Evolutionary conservation across 2,113 vertebrate genomes (phyloP), one percentile per base, ranked within the genome.

Genomic region (Tamias sibiricus): DNA sequence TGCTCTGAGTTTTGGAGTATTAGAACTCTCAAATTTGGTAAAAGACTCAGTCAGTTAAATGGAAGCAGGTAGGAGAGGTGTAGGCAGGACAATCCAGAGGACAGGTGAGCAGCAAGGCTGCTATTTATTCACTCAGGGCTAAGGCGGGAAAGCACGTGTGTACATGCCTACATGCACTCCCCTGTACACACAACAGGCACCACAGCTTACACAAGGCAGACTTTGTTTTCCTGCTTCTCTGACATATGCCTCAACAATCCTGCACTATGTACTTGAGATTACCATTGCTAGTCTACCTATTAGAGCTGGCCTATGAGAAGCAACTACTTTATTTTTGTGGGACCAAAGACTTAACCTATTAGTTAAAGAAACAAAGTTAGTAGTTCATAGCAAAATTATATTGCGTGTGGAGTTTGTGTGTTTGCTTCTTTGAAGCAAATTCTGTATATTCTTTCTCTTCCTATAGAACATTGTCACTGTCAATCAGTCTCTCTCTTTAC

Each of bases 101-200:
- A 91, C 17, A 52, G 12, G 40, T 32, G 14, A 44, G 76, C 22
- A 16, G 20, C 9, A 2, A 10, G 35, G 1, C 5, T n/a, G 57
- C 35, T 20, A 5, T 66, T 19, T 54, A 37, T 8, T 14, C 11
- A 59, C 2, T n/a, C 0, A 1, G 0, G 9, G 12, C 84, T 74
- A n/a, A n/a, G 30, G 14, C 68, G 14, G 35, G 74, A 14, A 16
- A 32, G 20, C 4, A 6, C 52, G 11, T 22, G 1, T 0, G 1
- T 5, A 1, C 5, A 37, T 30, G 30, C 22, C 24, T 37, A 20
- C 7, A 17, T 5, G 35, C 0, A 2, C 12, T 24, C 3, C 11
- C 44, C 8, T 2, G 19, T 13, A 40, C 3, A 8, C 42, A 42
- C 3, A 12, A 32, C 2, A 24, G 35, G 16, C 10, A 0, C 0